Base-by-base conservation (phyloP, 2,113 vertebrate genomes). In the Tonatia bakeri region DNA sequence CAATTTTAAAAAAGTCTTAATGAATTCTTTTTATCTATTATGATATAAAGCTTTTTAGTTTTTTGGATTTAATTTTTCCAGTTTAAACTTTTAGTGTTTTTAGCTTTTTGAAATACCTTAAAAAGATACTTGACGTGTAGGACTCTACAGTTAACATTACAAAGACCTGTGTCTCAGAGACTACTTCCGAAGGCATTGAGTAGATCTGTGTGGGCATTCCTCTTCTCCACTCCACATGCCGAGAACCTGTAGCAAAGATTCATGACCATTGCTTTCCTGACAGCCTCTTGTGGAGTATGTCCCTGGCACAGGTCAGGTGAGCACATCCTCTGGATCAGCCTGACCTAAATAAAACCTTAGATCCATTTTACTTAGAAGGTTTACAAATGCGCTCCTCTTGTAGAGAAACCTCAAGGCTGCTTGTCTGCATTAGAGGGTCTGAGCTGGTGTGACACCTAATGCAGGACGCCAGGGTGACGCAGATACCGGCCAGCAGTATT, bases 211-310 rank as follows among this genome's bases (percentile, higher is more conserved):
- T 10, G 15, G 61, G 19, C 50, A 31, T 93, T 79, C 72, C 43
- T 93, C 6, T 64, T 61, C 31, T 47, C 75, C 28, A 33, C 11
- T 0, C 52, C 20, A 24, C 45, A 88, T 94, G 64, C 77, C 17
- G 95, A 96, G 84, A 97, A 92, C 81, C 87, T 85, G 90, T 91
- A 24, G 54, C 33, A 47, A 73, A 96, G 64, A 91, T 47, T 67
- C 13, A 0, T 31, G 3, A 38, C 33, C n/a, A 7, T 82, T 89
- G n/a, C 82, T 93, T 97, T 90, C 76, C 72, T 54, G 54, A 43
- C 26, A 72, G 52, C 15, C 69, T 96, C 70, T 59, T 75, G 54
- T 81, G 47, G 83, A 70, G 50, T 77, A 10, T 85, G 31, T 90
- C 26, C 56, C 79, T 65, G n/a, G 72, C 93, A 45, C 59, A 31